phyloP scores from a whole-genome alignment of 2,888 invertebrate genomes.

The Tuberolachnus salignus region DNA sequence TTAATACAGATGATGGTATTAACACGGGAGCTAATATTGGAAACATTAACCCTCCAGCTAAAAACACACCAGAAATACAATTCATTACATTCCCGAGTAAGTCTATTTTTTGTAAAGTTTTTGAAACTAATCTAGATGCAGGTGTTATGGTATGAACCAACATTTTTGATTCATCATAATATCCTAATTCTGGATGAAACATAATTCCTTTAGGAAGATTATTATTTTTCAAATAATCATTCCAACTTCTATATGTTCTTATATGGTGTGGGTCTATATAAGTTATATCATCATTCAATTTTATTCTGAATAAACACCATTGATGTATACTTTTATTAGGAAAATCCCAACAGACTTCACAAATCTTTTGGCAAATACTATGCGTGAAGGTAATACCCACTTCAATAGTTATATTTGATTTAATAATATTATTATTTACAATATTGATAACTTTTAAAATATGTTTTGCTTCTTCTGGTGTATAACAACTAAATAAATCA shows the following conservation, averaged over 20 bases:
- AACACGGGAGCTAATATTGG: constrained; percentile 1
- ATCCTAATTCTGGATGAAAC: constrained; percentile 19
- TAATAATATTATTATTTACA: neutral
- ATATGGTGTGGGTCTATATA: neutral
- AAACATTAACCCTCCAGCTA: neutral
- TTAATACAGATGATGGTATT: neutral
- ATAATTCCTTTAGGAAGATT: constrained; percentile 12
- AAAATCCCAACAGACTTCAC: neutral
- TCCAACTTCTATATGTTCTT: constrained; percentile 29
- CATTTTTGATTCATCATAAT: constrained; percentile 16
- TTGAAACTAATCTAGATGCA: neutral
- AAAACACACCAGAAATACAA: neutral
- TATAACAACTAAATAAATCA: constrained; percentile 6
- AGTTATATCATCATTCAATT: neutral
- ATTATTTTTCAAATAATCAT: constrained; percentile 29
- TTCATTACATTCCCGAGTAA: neutral
- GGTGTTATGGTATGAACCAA: neutral
- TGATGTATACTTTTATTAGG: neutral
- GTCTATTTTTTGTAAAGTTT: neutral
- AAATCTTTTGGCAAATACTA: constrained; percentile 10
- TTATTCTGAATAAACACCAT: constrained; percentile 27
- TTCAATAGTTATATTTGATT: neutral
- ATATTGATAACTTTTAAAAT: neutral
- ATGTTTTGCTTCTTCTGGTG: neutral
- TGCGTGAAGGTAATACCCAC: constrained; percentile 13